Evolutionary conservation across 2,888 invertebrate species (phyloP), one percentile per base, ranked within the genome.

Genomic region (Belgica antarctica): DNA sequence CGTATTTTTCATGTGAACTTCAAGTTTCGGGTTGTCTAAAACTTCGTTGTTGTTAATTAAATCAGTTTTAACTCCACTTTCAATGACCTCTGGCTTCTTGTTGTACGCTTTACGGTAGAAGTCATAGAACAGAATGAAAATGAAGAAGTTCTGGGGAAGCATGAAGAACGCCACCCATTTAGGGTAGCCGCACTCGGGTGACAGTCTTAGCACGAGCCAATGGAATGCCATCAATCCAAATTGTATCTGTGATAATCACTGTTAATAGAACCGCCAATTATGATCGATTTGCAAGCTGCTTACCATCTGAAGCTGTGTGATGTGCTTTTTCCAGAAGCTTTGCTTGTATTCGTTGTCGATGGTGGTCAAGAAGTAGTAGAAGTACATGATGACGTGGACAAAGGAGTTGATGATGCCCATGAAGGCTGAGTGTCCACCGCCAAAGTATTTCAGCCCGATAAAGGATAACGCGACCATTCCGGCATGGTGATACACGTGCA

Each of bases 401-500:
- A 89, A 85, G 0, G 84, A 82, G 76, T 94, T 94, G 22, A 90
- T 76, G 0, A 86, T 76, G 0, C 89, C 89, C 24, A 89, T 79
- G 71, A 84, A 80, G 4, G 85, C 81, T 0, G 83, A 84, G n/a
- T 89, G 88, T 0, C 90, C 90, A 76, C 90, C 90, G 78, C 83
- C 76, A 74, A 83, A 71, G 72, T 77, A 78, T 71, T 57, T 27
- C 28, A 46, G 22, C n/a, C 22, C 84, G 15, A 79, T 77, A 87
- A 89, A 92, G 71, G 82, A 80, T 0, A 86, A 83, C 3, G 86
- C 36, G 0, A 89, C 85, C 92, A 94, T 93, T 0, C 90, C 89
- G 0, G 86, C 83, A 75, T 94, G 94, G 77, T 94, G 94, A 76
- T 93, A 93, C 0, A 92, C 87, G 75, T 94, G 94, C 17, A 94